Percentiles rank a stretch among this genome's conserved stretches.
phyloP scores from a whole-genome alignment of 2,113 vertebrate species.

The Chaetodon trifascialis region DNA sequence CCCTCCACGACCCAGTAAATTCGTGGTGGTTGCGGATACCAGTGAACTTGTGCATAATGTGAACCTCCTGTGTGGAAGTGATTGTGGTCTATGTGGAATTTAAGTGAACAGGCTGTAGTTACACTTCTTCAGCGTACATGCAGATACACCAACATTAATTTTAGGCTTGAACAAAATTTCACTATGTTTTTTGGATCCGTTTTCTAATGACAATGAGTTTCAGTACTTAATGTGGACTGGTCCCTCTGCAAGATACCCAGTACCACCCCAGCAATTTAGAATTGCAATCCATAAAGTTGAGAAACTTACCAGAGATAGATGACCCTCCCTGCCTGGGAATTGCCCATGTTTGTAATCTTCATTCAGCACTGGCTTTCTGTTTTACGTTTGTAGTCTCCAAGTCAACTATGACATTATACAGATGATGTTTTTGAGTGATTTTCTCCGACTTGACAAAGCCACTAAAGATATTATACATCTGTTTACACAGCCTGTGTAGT shows the following conservation, averaged over 20 bases:
- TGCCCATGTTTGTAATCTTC: background rate
- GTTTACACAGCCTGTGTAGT: too few species aligned
- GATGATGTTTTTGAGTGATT: too few species aligned
- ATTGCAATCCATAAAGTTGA: background rate
- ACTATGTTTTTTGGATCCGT: too few species aligned
- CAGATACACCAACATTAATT: background rate
- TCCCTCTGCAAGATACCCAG: too few species aligned
- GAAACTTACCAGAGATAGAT: background rate
- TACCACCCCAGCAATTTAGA: background rate
- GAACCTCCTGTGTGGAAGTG: background rate
- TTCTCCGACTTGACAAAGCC: too few species aligned
- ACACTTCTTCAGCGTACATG: background rate
- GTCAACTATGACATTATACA: background rate
- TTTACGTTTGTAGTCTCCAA: background rate
- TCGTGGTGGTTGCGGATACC: background rate
- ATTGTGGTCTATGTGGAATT: background rate
- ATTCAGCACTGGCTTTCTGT: background rate
- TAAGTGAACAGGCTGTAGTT: background rate
- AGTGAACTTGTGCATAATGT: background rate
- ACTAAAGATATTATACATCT: too few species aligned
- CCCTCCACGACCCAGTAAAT: background rate
- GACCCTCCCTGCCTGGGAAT: background rate
- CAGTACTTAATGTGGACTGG: too few species aligned
- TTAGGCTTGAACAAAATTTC: background rate
- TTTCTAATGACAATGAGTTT: too few species aligned